phyloP scores from a whole-genome alignment of 2,113 vertebrate species.

The Aleadryas rufinucha region DNA sequence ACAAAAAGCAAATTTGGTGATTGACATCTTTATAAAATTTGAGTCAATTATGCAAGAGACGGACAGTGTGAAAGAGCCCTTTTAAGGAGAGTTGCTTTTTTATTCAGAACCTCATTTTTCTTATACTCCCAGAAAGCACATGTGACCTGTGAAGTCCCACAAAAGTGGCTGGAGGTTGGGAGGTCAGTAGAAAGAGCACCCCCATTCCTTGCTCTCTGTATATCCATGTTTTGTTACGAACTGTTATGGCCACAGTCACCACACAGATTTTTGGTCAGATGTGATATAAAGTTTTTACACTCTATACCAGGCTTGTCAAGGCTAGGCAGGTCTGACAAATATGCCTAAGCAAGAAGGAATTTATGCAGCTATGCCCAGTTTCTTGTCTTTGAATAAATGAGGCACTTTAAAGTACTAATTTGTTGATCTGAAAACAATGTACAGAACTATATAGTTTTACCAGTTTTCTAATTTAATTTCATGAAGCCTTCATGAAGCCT shows the following conservation, averaged over 20 bases:
- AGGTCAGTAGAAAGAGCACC: not conserved
- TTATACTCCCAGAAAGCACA: not conserved
- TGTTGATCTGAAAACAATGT: not conserved
- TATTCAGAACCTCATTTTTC: not conserved
- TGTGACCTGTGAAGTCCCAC: not conserved
- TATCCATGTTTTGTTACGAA: not conserved
- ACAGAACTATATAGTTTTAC: not conserved
- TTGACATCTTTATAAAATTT: not conserved
- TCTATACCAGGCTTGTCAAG: not conserved
- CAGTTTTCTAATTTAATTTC: not conserved
- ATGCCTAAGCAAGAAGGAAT: not conserved
- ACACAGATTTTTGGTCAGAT: not conserved
- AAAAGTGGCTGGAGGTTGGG: not conserved
- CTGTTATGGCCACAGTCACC: not conserved
- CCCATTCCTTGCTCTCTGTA: not conserved
- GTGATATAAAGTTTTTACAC: not conserved
- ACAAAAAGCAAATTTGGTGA: not conserved
- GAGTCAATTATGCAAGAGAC: not conserved
- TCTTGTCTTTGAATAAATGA: not conserved
- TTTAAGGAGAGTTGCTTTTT: not conserved
- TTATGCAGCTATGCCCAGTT: not conserved
- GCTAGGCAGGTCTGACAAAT: not conserved
- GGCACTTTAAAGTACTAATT: not conserved
- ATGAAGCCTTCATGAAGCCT: not conserved
- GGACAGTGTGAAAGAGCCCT: not conserved